Evolutionary conservation across 2,888 invertebrate genomes (phyloP).

Genomic region (Xestoiulus laeticollis): DNA sequence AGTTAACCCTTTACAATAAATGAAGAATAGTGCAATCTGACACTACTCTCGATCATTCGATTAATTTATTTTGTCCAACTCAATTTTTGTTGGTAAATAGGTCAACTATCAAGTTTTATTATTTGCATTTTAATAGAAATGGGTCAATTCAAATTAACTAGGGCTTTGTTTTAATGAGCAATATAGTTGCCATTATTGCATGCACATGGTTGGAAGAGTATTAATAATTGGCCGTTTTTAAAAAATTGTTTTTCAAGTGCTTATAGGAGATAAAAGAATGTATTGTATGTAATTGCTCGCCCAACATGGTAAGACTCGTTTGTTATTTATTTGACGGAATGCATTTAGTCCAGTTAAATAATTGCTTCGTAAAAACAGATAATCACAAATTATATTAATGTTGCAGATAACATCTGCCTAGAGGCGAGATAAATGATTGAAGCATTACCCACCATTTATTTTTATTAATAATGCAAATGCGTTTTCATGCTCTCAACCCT

Average conservation of each 20-base stretch:
- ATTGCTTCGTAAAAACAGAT: background rate
- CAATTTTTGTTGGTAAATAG: background rate
- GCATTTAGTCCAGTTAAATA: background rate
- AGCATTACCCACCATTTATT: background rate
- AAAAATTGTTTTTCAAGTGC: background rate
- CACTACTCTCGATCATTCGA: background rate
- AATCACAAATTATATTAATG: background rate
- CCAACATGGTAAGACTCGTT: background rate
- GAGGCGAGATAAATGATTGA: background rate
- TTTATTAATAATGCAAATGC: background rate
- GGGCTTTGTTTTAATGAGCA: background rate
- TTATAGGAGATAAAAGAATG: background rate
- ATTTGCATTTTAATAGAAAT: conserved; percentile 14
- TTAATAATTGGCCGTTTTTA: background rate
- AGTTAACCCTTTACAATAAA: too few species aligned
- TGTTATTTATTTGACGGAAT: background rate
- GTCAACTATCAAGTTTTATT: background rate
- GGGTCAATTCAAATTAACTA: background rate
- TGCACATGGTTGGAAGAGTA: background rate
- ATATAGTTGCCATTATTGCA: background rate
- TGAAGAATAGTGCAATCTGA: background rate
- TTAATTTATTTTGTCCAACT: background rate
- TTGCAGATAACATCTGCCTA: background rate
- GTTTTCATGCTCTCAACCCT: background rate
- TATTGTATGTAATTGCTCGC: background rate